These are phyloP conservation scores for Bubo scandiacus DNA, from an alignment of 2,113 vertebrate species.

Conservation along the genomic window DNA sequence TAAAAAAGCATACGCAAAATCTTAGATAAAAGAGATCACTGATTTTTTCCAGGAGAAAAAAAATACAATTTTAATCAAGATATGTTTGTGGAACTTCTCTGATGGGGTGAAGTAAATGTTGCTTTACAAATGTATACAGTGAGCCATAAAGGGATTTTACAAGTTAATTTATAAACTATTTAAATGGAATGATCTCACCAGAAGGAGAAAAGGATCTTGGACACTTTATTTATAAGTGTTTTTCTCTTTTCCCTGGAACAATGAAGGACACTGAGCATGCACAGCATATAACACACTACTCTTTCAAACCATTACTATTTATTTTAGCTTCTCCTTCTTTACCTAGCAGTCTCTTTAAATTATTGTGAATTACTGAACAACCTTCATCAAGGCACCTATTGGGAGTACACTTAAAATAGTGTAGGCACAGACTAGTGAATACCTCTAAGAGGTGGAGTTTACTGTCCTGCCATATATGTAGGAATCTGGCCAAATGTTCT, in stretches of 20 bases:
- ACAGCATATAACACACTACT: neutral
- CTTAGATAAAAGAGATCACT: neutral
- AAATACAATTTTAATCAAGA: neutral
- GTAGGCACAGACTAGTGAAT: neutral
- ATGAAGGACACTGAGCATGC: neutral
- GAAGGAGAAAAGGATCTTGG: neutral
- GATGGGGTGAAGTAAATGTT: constrained; percentile 13
- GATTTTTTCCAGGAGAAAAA: neutral
- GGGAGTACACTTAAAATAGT: neutral
- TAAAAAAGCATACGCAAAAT: neutral
- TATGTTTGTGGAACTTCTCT: neutral
- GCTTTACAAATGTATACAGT: neutral
- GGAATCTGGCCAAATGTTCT: neutral
- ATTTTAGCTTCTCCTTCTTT: neutral
- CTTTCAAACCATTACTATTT: neutral
- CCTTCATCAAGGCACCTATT: neutral
- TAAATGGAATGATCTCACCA: neutral
- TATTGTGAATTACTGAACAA: neutral
- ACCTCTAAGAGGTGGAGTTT: neutral
- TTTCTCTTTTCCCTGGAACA: neutral
- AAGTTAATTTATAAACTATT: neutral
- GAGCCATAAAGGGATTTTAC: constrained; percentile 18
- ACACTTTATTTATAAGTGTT: neutral
- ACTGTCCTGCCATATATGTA: neutral
- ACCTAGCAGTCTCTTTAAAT: neutral